Evolutionary conservation across 2,888 invertebrate genomes (phyloP).

Genomic region (Allacma fusca): DNA sequence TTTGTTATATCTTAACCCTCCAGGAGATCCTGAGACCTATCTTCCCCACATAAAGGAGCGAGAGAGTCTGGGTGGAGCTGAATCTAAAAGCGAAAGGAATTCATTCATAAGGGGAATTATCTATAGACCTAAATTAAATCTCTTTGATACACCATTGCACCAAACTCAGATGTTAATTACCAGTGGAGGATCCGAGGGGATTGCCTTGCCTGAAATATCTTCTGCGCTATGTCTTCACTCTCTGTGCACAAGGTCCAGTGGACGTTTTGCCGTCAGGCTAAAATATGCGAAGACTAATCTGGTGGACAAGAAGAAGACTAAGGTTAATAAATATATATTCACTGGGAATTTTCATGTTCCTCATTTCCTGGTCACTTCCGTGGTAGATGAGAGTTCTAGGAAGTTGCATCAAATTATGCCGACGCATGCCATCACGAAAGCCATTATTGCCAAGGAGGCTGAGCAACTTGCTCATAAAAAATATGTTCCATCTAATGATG

Average conservation of each 20-base stretch:
- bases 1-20: constrained; percentile 35
- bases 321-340: constrained; percentile 45
- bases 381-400: not conserved
- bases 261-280: constrained; percentile 35
- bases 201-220: constrained; percentile 40
- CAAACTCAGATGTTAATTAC: constrained; percentile 28
- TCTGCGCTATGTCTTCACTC: constrained; percentile 28
- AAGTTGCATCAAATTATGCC: not conserved
- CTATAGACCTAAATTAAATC: not conserved
- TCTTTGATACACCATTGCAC: constrained; percentile 33
- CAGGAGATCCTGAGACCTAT: constrained; percentile 39
- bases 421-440: not conserved
- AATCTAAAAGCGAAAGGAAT: constrained; percentile 24
- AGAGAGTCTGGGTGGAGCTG: constrained; percentile 27
- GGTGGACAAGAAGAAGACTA: constrained; percentile 50
- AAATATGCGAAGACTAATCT: constrained; percentile 39
- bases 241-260: constrained; percentile 48
- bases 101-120: constrained; percentile 28
- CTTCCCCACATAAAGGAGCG: constrained; percentile 30
- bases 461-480: not conserved
- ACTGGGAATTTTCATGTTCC: constrained; percentile 5
- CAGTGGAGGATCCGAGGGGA: constrained; percentile 39
- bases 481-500: not conserved
- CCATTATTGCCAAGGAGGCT: not conserved
- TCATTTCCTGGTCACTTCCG: not conserved